Conservation (phyloP, 2,888 invertebrate species). For the Chloromyia formosa region DNA sequence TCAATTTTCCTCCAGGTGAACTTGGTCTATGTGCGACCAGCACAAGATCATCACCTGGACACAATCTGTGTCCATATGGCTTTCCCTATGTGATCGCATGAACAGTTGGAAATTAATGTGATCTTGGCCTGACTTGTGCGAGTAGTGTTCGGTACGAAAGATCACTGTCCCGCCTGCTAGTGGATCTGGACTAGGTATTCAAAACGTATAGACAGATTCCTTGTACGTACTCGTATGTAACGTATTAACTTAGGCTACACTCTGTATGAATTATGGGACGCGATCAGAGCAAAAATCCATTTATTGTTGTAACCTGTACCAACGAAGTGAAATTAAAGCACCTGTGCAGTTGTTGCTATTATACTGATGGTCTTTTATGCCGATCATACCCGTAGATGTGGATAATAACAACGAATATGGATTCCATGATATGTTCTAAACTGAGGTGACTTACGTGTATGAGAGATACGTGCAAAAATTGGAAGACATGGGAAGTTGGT, state of each 20-base stretch:
- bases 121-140: conserved; percentile 44
- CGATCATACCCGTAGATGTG: neutral
- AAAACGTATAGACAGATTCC: neutral
- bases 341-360: conserved; percentile 46
- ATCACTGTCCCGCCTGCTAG: conserved; percentile 45
- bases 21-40: conserved; percentile 13
- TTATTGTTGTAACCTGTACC: conserved; percentile 42
- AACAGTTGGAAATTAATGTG: conserved; percentile 48
- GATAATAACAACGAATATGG: conserved; percentile 6
- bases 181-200: neutral
- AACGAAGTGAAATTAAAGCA: conserved; percentile 48
- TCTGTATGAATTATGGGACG: conserved; percentile 47
- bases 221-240: neutral
- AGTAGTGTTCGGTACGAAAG: conserved; percentile 38
- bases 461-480: conserved; percentile 1
- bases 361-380: conserved; percentile 13
- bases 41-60: conserved; percentile 29
- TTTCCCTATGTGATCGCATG: conserved; percentile 28
- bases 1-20: conserved; percentile 10
- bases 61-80: conserved; percentile 31
- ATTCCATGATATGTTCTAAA: neutral
- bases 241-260: neutral
- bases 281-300: conserved; percentile 39
- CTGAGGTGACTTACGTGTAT: conserved; percentile 9
- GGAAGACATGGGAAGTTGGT: neutral